phyloP scores from a whole-genome alignment of 2,888 invertebrate species.

The Holacanthella duospinosa region DNA sequence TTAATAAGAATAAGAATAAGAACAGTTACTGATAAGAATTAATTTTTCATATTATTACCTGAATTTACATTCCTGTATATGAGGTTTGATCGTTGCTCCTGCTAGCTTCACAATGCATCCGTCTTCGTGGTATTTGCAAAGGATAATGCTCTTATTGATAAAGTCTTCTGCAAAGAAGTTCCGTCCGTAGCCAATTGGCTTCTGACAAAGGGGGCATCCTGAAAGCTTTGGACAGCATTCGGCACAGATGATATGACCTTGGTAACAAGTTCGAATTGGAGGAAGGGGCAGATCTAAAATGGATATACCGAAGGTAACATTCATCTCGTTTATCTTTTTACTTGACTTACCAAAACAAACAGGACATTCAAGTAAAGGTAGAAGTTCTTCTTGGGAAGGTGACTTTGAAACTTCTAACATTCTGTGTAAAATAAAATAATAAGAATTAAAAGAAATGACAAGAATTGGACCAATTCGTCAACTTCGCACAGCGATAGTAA shows the following conservation, averaged over 20 bases:
- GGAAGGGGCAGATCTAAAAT: conserved; percentile 24
- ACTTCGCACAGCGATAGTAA: no score
- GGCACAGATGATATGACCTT: conserved; percentile 30
- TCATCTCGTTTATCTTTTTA: no score
- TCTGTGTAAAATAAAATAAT: conserved; percentile 13
- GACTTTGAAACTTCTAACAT: conserved; percentile 21
- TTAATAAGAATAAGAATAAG: no score
- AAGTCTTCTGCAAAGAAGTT: conserved; percentile 33
- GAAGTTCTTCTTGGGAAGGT: conserved; percentile 22
- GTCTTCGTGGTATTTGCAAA: conserved; percentile 27
- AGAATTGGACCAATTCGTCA: no score
- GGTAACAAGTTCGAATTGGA: conserved; percentile 27
- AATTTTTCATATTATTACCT: conserved; percentile 14
- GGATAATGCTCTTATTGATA: conserved; percentile 21
- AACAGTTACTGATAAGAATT: no score
- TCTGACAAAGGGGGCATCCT: conserved; percentile 27
- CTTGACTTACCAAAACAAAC: conserved; percentile 29
- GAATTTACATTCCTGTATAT: conserved; percentile 22
- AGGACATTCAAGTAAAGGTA: conserved; percentile 30
- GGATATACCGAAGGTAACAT: no score
- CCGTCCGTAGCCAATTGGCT: conserved; percentile 27
- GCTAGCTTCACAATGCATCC: conserved; percentile 22
- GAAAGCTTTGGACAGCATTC: conserved; percentile 20
- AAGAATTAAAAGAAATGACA: no score
- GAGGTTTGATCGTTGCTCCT: conserved; percentile 20